These are phyloP conservation scores for Ctenoplectra terminalis DNA, from an alignment of 1,140 invertebrate genomes.

Conservation along the genomic window DNA sequence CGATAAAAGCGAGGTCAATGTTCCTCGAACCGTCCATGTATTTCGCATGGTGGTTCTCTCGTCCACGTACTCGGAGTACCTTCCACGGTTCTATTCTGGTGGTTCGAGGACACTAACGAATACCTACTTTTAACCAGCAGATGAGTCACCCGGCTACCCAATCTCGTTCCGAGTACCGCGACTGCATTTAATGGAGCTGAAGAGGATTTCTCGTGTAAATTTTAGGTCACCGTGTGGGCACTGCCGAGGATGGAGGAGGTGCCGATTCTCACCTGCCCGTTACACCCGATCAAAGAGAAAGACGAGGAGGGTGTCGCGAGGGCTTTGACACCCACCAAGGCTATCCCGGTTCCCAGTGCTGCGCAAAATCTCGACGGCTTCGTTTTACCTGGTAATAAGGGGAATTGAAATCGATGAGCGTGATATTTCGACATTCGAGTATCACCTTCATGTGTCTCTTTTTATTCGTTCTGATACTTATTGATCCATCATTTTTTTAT, in stretches of 20 bases:
- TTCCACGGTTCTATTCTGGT: conserved; percentile 56
- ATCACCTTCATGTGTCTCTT: neutral
- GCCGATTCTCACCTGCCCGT: conserved; percentile 85
- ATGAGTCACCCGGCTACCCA: conserved; percentile 51
- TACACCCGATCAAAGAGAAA: conserved; percentile 79
- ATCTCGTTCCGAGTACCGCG: conserved; percentile 36
- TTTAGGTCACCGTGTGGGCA: conserved; percentile 87
- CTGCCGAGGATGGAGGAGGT: conserved; percentile 87
- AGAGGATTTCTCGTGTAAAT: conserved; percentile 57
- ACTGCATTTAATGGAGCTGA: conserved; percentile 53
- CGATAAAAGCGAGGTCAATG: conserved; percentile 48
- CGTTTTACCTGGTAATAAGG: conserved; percentile 75
- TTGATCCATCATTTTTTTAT: neutral
- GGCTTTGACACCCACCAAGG: conserved; percentile 79
- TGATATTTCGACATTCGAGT: conserved; percentile 28
- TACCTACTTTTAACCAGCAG: conserved; percentile 59
- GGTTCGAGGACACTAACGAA: conserved; percentile 57
- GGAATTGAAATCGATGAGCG: neutral
- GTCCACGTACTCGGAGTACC: conserved; percentile 40
- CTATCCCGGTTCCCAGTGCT: conserved; percentile 66
- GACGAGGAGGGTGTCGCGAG: conserved; percentile 76
- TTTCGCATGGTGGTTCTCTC: conserved; percentile 49
- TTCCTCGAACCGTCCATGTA: conserved; percentile 44
- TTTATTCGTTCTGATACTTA: neutral
- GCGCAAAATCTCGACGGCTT: conserved; percentile 67